Percentiles rank a stretch among this genome's conserved stretches.
Evolutionary conservation across 2,888 invertebrate species (phyloP).

Genomic region (Orthosia cruda): DNA sequence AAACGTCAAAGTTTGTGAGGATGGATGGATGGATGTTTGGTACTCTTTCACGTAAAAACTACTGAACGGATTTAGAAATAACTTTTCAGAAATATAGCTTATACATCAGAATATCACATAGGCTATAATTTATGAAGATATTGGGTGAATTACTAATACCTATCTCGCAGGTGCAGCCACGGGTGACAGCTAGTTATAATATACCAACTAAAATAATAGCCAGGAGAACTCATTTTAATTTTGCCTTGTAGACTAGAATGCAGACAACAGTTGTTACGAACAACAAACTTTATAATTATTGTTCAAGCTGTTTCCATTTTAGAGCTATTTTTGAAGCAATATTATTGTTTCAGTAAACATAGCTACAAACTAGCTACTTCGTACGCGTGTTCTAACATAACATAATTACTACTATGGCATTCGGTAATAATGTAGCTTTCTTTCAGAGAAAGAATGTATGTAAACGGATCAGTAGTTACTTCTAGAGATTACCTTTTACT

Average conservation of each 20-base stretch:
- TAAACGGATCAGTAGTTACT: background rate
- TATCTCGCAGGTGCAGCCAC: no score
- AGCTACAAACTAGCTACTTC: background rate
- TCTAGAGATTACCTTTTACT: background rate
- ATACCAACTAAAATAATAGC: conserved; percentile 1
- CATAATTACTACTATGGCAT: background rate
- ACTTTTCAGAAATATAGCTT: no score
- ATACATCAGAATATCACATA: no score
- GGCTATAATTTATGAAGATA: no score
- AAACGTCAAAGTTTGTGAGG: no score
- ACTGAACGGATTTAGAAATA: no score
- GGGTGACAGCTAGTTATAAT: background rate
- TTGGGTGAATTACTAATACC: no score
- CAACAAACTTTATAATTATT: background rate
- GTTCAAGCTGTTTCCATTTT: background rate
- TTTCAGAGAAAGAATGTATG: background rate
- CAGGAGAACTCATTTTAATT: background rate
- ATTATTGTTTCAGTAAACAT: background rate
- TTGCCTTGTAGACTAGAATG: conserved; percentile 5
- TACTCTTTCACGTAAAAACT: no score
- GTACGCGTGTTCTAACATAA: background rate
- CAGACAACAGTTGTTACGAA: background rate
- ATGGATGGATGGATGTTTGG: no score
- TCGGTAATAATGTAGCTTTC: background rate
- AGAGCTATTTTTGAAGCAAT: conserved; percentile 3